Conservation (phyloP, 1,140 invertebrate species). For the Bathynomus jamesi region DNA sequence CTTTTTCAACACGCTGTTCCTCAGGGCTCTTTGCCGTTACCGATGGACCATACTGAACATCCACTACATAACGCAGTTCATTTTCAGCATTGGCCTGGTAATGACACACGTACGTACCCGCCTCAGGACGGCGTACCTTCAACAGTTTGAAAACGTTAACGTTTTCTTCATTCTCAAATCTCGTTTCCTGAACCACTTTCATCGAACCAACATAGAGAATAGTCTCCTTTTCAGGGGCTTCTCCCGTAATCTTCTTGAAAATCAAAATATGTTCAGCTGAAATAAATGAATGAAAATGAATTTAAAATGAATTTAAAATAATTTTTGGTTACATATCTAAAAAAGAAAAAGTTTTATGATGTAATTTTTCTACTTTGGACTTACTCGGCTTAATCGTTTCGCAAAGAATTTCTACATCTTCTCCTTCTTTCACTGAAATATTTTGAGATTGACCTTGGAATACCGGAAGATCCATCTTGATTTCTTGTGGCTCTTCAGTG, state of each 20-base stretch:
- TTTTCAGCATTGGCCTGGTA: conserved; percentile 10
- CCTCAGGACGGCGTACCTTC: conserved; percentile 10
- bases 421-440: background rate
- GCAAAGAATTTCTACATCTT: background rate
- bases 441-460: background rate
- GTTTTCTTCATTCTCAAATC: background rate
- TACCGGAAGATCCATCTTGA: background rate
- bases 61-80: conserved; percentile 6
- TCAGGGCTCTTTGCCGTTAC: conserved; percentile 10
- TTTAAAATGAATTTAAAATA: background rate
- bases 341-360: background rate
- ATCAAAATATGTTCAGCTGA: conserved; percentile 10
- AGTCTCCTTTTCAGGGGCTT: background rate
- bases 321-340: background rate
- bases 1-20: conserved; percentile 10
- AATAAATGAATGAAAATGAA: background rate
- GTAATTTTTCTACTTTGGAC: no score
- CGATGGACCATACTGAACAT: conserved; percentile 15
- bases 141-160: background rate
- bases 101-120: conserved; percentile 15
- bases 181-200: conserved; percentile 1
- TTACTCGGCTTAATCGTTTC: background rate
- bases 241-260: conserved; percentile 11
- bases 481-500: background rate
- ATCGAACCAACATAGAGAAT: conserved; percentile 10